phyloP scores from a whole-genome alignment of 2,797 vertebrate species.

The Malurus leucopterus region DNA sequence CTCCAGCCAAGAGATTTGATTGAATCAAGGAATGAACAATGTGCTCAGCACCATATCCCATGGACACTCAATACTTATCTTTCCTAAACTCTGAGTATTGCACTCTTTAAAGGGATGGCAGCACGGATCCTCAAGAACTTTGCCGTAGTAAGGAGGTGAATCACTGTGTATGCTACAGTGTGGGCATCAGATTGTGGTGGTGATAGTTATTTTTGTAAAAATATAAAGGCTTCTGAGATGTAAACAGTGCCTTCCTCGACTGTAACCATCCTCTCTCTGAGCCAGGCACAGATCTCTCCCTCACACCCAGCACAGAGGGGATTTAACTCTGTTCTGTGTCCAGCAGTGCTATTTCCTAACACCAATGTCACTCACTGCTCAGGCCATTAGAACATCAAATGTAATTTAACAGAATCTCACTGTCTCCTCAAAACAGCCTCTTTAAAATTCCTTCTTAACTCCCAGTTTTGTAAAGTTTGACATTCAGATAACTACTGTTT shows the following conservation, averaged over 20 bases:
- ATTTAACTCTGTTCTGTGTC: neutral
- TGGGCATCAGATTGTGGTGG: neutral
- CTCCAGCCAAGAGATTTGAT: neutral
- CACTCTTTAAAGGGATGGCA: neutral
- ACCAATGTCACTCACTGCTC: neutral
- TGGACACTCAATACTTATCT: neutral
- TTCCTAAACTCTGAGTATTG: neutral
- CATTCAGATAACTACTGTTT: neutral
- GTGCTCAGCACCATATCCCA: neutral
- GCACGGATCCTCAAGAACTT: neutral
- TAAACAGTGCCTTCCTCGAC: neutral
- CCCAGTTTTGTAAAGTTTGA: neutral
- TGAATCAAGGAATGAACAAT: neutral
- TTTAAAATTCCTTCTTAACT: neutral
- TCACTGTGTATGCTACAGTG: neutral
- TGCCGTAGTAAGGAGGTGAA: neutral
- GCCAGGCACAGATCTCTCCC: neutral
- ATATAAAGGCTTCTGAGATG: neutral
- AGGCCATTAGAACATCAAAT: neutral
- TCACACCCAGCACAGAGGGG: neutral
- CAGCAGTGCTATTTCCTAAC: neutral
- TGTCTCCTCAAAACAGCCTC: neutral
- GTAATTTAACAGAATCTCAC: neutral
- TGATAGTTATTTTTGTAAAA: neutral
- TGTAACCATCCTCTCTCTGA: neutral